Conservation (phyloP, 2,797 vertebrate genomes). For the Lepilemur ruficaudatus region DNA sequence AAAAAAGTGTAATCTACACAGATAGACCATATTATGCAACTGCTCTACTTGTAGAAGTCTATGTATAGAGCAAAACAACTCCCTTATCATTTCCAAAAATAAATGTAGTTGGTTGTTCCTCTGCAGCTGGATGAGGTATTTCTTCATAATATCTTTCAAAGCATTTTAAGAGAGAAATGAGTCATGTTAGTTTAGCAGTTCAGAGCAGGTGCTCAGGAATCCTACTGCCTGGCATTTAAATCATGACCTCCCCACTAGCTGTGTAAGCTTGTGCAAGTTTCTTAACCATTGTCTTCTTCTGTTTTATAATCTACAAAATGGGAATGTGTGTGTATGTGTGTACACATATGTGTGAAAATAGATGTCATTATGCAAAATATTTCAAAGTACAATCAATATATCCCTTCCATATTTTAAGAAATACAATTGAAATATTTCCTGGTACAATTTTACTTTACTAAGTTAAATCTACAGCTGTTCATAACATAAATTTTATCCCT, state of each 20-base stretch:
- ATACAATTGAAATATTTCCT: conserved; percentile 30
- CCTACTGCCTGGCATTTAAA: not conserved
- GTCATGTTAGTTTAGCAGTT: conserved; percentile 1
- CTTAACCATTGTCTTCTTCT: conserved; percentile 7
- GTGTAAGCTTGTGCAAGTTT: not conserved
- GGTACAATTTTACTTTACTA: conserved; percentile 34
- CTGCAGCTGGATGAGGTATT: conserved; percentile 53
- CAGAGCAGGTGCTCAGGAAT: not conserved
- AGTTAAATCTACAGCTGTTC: conserved; percentile 18
- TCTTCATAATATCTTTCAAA: conserved; percentile 46
- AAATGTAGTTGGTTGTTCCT: conserved; percentile 53
- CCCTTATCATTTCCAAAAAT: conserved; percentile 70
- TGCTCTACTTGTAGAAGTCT: conserved; percentile 70
- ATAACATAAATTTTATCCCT: conserved; percentile 48
- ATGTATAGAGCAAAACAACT: conserved; percentile 66
- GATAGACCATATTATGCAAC: conserved; percentile 71
- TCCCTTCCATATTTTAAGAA: conserved; percentile 44
- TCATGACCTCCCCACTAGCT: not conserved
- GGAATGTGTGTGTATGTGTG: not conserved
- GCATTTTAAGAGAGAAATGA: conserved; percentile 42
- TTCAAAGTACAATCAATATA: conserved; percentile 5
- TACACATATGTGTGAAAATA: not conserved
- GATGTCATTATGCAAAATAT: conserved; percentile 43
- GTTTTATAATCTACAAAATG: conserved; percentile 13
- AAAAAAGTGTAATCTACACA: conserved; percentile 72